Evolutionary conservation across 2,797 vertebrate genomes (phyloP), one percentile per base, ranked within the genome.

Genomic region (Lates japonicus): DNA sequence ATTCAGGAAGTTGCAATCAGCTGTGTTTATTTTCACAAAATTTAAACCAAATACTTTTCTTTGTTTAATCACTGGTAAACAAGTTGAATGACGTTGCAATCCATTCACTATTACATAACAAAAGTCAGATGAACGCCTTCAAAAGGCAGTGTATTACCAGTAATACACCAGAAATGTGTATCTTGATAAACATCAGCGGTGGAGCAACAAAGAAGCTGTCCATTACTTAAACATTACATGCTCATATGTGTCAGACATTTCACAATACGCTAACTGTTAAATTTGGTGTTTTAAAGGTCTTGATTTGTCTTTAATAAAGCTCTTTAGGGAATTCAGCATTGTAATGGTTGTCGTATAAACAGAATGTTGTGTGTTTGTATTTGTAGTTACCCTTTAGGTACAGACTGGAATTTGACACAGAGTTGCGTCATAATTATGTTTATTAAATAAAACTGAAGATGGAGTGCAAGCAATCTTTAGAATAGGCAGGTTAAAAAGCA

Each of bases 231-330:
- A 78, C 57, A 74, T 61, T 88, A 65, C 82, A 51, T 64, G 22
- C 44, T 3, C 55, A 58, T 31, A 31, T 42, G 61, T 69, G 65
- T 67, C 55, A 49, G 5, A 78, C 59, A 22, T 59, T 29, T 25
- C 65, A 55, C 74, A 64, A 57, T 61, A 70, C 13, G 41, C 52
- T 54, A 54, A 2, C 25, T 25, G 22, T 77, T 41, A 19, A 5
- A 64, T 57, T 17, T 25, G 8, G 13, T 66, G 14, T 62, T 59
- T 59, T 59, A n/a, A 62, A 62, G 25, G 10, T 52, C 7, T 51
- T 35, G 42, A 52, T 76, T 83, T 88, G 58, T 76, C 86, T 94
- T 94, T 92, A 94, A 95, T 96, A 95, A 96, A 97, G 58, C 22
- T 44, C 59, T 72, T 52, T 41, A 60, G 22, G 10, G 35, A 58